Evolutionary conservation across 2,888 invertebrate genomes (phyloP).

Genomic region (Plebejus melissa): DNA sequence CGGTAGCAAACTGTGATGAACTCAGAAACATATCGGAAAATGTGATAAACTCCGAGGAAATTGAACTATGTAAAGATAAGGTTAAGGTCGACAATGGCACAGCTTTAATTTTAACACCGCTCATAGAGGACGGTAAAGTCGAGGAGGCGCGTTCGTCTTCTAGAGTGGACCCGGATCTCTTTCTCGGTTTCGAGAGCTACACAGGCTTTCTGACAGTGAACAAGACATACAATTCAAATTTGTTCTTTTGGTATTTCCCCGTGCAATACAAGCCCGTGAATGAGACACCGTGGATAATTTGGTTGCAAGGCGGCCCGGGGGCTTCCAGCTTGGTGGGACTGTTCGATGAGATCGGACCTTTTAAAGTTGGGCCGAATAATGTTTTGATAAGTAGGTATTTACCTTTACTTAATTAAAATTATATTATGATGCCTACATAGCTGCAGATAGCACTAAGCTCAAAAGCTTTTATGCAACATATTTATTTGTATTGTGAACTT

Average conservation of each 20-base stretch:
- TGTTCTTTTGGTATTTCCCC: slow-evolving; percentile 93
- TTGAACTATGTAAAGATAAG: slow-evolving; percentile 29
- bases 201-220: slow-evolving; percentile 84
- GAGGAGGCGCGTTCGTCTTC: slow-evolving; percentile 58
- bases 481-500: too few relatives aligned
- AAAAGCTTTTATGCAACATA: too few relatives aligned
- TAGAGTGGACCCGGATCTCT: slow-evolving; percentile 50
- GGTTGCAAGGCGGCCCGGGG: slow-evolving; percentile 95
- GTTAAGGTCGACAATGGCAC: slow-evolving; percentile 33
- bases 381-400: slow-evolving; percentile 29
- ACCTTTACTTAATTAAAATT: not conserved
- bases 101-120: slow-evolving; percentile 57
- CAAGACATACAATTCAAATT: slow-evolving; percentile 83
- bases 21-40: slow-evolving; percentile 29
- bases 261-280: slow-evolving; percentile 55
- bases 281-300: slow-evolving; percentile 85
- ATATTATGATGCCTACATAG: not conserved
- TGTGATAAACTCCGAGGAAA: slow-evolving; percentile 30
- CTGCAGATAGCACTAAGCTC: not conserved
- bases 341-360: slow-evolving; percentile 68
- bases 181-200: slow-evolving; percentile 68
- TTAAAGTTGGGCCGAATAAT: slow-evolving; percentile 39
- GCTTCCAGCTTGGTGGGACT: slow-evolving; percentile 80
- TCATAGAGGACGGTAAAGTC: slow-evolving; percentile 54
- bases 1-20: not conserved